Evolutionary conservation across 2,888 invertebrate species (phyloP).

Genomic region (Timema podura): DNA sequence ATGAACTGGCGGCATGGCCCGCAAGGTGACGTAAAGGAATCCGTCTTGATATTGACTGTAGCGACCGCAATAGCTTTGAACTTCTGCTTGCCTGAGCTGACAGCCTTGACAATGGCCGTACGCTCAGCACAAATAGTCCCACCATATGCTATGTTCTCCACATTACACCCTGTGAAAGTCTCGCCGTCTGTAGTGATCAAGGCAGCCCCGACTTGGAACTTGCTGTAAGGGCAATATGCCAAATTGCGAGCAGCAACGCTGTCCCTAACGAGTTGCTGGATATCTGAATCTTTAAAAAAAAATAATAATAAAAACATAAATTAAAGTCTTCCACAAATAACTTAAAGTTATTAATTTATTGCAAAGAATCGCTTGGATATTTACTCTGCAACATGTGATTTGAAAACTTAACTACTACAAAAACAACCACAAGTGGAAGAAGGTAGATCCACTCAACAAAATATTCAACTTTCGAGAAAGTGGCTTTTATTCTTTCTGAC

Average conservation of each 20-base stretch:
- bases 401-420: too few relatives aligned
- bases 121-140: conserved; percentile 86
- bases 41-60: conserved; percentile 54
- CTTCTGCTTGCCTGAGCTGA: conserved; percentile 73
- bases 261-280: background rate
- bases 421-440: too few relatives aligned
- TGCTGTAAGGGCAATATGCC: conserved; percentile 82
- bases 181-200: conserved; percentile 66
- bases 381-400: too few relatives aligned
- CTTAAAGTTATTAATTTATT: too few relatives aligned
- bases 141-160: conserved; percentile 83
- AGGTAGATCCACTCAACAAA: too few relatives aligned
- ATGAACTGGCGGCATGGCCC: conserved; percentile 84
- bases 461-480: too few relatives aligned
- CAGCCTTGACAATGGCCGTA: conserved; percentile 76
- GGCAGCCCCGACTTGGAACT: conserved; percentile 85
- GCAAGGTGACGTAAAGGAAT: conserved; percentile 73
- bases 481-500: too few relatives aligned
- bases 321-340: too few relatives aligned
- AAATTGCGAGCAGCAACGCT: conserved; percentile 54
- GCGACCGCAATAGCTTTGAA: conserved; percentile 70
- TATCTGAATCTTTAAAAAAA: background rate
- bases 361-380: too few relatives aligned
- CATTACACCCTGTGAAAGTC: conserved; percentile 78
- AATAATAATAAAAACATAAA: too few relatives aligned